phyloP scores from a whole-genome alignment of 2,888 invertebrate species.

The Xiphydria camelus region DNA sequence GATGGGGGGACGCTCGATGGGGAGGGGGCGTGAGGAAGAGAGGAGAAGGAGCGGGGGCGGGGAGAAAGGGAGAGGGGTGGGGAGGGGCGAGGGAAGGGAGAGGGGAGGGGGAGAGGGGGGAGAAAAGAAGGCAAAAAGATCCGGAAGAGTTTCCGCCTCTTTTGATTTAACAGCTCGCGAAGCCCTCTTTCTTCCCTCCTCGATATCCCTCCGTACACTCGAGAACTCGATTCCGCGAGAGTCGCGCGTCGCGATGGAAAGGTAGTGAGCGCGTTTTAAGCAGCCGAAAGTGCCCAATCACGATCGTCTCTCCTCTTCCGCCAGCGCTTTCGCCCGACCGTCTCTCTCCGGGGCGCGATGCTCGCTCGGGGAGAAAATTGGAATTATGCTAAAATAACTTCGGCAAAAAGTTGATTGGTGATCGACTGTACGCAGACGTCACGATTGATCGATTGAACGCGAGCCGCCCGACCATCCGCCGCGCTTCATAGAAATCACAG shows the following conservation, averaged over 20 bases:
- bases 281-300: no score
- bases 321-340: slow-evolving; percentile 10
- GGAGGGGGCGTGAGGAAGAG: no score
- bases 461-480: no score
- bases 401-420: slow-evolving; percentile 27
- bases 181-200: slow-evolving; percentile 14
- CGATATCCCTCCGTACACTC: slow-evolving; percentile 4
- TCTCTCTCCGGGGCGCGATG: slow-evolving; percentile 11
- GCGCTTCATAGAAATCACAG: no score
- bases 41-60: no score
- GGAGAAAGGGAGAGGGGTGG: no score
- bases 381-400: slow-evolving; percentile 38
- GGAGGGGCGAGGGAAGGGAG: no score
- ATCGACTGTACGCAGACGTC: slow-evolving; percentile 25
- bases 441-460: slow-evolving; percentile 28
- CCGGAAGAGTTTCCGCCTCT: slow-evolving; percentile 1
- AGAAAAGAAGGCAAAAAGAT: no score
- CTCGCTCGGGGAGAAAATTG: slow-evolving; percentile 44
- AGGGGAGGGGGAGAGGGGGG: no score
- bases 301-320: slow-evolving; percentile 17
- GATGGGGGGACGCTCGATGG: no score
- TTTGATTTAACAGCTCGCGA: slow-evolving; percentile 38
- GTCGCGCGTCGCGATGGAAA: no score
- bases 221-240: slow-evolving; percentile 6
- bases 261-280: no score